Percentiles rank a stretch among this genome's conserved stretches.
phyloP scores from a whole-genome alignment of 2,888 invertebrate species.

The Eupelmus urozonus region DNA sequence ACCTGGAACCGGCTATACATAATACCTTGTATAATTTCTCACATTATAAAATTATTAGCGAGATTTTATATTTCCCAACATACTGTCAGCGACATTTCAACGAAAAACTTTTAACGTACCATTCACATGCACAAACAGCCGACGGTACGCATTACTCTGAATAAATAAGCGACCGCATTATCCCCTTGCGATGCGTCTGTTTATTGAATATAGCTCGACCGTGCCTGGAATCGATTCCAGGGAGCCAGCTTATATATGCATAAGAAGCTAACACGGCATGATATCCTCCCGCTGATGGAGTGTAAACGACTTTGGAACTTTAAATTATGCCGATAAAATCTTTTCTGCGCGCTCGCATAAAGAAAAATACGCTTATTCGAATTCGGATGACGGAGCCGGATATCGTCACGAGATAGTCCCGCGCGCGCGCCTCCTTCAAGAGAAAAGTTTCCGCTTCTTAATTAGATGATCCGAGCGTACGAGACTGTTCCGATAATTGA shows the following conservation, averaged over 20 bases:
- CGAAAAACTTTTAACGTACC: too few species aligned
- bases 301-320: slow-evolving; percentile 40
- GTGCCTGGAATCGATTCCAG: neutral
- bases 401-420: too few species aligned
- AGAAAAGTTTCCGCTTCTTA: slow-evolving; percentile 37
- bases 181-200: neutral
- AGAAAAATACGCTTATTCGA: slow-evolving; percentile 23
- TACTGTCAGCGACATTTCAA: neutral
- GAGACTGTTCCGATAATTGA: slow-evolving; percentile 15
- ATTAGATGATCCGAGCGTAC: slow-evolving; percentile 25
- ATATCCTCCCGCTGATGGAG: slow-evolving; percentile 25
- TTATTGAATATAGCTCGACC: neutral
- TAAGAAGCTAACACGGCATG: neutral
- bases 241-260: neutral
- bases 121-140: too few species aligned
- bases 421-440: too few species aligned
- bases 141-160: too few species aligned
- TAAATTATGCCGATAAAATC: slow-evolving; percentile 29
- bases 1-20: too few species aligned
- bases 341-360: slow-evolving; percentile 1
- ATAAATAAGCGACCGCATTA: neutral
- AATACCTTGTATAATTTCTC: too few species aligned
- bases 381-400: too few species aligned
- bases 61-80: too few species aligned
- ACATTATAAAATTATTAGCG: too few species aligned